These are phyloP conservation scores for Trematomus bernacchii DNA, from an alignment of 2,797 vertebrate genomes.

Conservation along the genomic window DNA sequence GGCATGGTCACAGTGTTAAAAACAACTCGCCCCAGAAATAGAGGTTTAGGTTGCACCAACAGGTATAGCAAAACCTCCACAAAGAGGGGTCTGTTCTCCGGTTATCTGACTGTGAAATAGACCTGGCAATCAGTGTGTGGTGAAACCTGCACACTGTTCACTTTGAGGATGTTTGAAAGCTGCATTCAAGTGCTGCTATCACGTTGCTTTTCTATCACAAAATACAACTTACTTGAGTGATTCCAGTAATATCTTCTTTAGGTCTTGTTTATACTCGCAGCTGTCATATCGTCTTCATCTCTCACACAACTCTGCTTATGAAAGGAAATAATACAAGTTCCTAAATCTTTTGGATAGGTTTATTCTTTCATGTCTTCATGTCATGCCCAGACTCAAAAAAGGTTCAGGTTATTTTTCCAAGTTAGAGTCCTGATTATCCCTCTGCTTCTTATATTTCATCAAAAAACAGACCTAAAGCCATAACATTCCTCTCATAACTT, in stretches of 20 bases:
- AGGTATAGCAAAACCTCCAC: constrained; percentile 65
- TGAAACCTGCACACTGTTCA: constrained; percentile 20
- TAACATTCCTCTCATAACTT: neutral
- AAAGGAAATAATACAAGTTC: constrained; percentile 32
- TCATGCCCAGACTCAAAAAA: neutral
- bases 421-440: constrained; percentile 8
- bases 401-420: constrained; percentile 30
- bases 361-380: constrained; percentile 7
- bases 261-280: neutral
- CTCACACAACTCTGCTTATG: constrained; percentile 22
- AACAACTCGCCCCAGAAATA: constrained; percentile 77
- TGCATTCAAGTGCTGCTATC: constrained; percentile 17
- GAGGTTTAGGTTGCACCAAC: constrained; percentile 80
- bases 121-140: constrained; percentile 52
- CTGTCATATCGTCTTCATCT: constrained; percentile 12
- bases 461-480: too few species aligned
- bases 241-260: neutral
- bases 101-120: constrained; percentile 72
- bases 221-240: constrained; percentile 2
- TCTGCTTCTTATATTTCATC: neutral
- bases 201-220: neutral
- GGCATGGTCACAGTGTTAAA: constrained; percentile 75
- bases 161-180: constrained; percentile 15
- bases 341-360: constrained; percentile 14
- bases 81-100: constrained; percentile 67